These are phyloP conservation scores for Drosophila anomalipes DNA, from an alignment of 2,888 invertebrate genomes.

Conservation along the genomic window DNA sequence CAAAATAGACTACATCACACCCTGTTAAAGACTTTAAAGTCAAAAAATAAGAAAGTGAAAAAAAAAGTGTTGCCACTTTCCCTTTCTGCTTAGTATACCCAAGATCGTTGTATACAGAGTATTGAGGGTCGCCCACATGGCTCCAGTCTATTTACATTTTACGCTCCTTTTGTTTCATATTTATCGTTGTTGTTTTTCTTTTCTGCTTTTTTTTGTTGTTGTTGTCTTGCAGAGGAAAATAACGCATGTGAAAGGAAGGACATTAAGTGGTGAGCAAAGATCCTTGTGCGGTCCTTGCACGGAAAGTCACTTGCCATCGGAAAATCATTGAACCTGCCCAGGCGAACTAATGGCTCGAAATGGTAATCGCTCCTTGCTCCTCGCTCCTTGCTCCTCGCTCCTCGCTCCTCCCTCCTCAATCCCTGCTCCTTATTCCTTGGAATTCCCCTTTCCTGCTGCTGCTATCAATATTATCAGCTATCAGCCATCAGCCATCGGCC, in stretches of 20 bases:
- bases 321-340: constrained; percentile 44
- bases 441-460: constrained; percentile 5
- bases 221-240: constrained; percentile 6
- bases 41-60: neutral
- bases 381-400: neutral
- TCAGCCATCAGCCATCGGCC: neutral
- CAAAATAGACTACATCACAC: neutral
- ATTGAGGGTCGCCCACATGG: constrained; percentile 22
- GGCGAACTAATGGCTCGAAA: constrained; percentile 50
- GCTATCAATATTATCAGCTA: constrained; percentile 26
- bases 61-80: neutral
- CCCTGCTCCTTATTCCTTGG: neutral
- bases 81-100: constrained; percentile 2
- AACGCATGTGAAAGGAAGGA: constrained; percentile 45
- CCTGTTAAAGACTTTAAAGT: neutral
- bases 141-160: constrained; percentile 40
- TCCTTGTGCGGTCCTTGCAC: constrained; percentile 33
- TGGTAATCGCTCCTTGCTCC: constrained; percentile 40
- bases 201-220: constrained; percentile 6
- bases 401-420: neutral
- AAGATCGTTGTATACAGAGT: neutral
- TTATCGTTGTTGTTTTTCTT: constrained; percentile 1
- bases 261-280: constrained; percentile 50
- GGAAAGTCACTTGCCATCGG: constrained; percentile 47
- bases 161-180: constrained; percentile 10